Conservation (phyloP, 2,113 vertebrate genomes). For the Leptosomus discolor region DNA sequence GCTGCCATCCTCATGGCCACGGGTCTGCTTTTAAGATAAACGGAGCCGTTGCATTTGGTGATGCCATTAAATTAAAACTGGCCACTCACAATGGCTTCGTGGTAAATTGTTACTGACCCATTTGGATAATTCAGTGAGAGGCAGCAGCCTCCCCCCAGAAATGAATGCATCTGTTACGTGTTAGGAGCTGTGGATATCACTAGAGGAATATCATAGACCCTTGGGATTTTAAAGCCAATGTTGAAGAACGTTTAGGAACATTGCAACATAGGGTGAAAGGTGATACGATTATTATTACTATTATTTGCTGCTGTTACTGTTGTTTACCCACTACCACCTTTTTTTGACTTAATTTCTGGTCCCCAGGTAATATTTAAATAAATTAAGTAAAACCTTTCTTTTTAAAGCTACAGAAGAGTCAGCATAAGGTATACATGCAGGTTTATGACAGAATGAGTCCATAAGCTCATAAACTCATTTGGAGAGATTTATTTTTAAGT, state of each 20-base stretch:
- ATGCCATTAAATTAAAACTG: not conserved
- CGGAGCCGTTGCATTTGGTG: not conserved
- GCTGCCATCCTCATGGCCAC: not conserved
- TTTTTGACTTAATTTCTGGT: not conserved
- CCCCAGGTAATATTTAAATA: not conserved
- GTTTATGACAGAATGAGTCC: not conserved
- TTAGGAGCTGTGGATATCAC: not conserved
- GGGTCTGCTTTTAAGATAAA: not conserved
- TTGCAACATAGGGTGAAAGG: not conserved
- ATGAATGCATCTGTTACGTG: fast-evolving
- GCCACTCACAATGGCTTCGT: fast-evolving
- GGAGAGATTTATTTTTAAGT: not conserved
- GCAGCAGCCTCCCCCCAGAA: not conserved
- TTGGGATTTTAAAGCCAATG: not conserved
- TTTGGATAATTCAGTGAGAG: not conserved
- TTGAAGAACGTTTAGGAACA: not conserved
- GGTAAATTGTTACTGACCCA: not conserved
- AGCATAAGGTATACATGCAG: not conserved
- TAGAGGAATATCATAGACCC: not conserved
- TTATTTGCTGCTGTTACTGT: not conserved
- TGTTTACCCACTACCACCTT: not conserved
- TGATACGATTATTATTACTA: not conserved
- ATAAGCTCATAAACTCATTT: conserved; percentile 26
- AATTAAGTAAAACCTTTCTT: not conserved
- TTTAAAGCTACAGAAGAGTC: not conserved